Evolutionary conservation across 2,888 invertebrate genomes (phyloP), one percentile per base, ranked within the genome.

Genomic region (Deroplatys truncata): DNA sequence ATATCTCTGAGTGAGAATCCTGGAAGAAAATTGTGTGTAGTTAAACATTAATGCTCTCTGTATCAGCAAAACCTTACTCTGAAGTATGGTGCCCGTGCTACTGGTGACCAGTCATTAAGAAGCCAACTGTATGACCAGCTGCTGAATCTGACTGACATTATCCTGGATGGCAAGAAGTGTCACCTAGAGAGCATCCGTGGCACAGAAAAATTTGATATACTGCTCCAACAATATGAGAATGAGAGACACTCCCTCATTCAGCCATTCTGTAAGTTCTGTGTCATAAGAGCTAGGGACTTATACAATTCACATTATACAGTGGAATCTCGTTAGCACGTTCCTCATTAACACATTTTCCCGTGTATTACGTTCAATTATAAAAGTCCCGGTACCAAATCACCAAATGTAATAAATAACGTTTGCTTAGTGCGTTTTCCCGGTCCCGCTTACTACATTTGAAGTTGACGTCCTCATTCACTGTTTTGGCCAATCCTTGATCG

Each of bases 81-180:
- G 16, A 90, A 89, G 91, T 94, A 95, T 91, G 95, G 95, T n/a
- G 94, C 95, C 0, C 94, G 93, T 91, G 94, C 94, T 83, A 95
- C 96, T 10, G 94, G 94, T 29, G 96, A 96, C 91, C 93, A 94
- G 0, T 93, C 94, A 20, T 92, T 95, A 56, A 94, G 95, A 91
- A 95, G 95, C 82, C 94, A 94, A 89, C 92, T 97, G 56, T 96
- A 96, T 92, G 96, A 96, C 91, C 97, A 97, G 92, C 93, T 97
- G 88, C 94, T 96, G 9, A 95, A 96, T 89, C 93, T 97, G 3
- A 95, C 96, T 49, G 97, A 97, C 92, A 93, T 97, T 43, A 94
- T 97, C 90, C 93, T 98, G 90, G 96, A 97, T 92, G 97, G 97
- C 0, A 95, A 95, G 91, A 96, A 95, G 91, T 94, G 94, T 88